A percentile compares a stretch with the other conserved stretches of the same genome.
phyloP scores from a whole-genome alignment of 2,113 vertebrate species.

The Chaenocephalus aceratus region DNA sequence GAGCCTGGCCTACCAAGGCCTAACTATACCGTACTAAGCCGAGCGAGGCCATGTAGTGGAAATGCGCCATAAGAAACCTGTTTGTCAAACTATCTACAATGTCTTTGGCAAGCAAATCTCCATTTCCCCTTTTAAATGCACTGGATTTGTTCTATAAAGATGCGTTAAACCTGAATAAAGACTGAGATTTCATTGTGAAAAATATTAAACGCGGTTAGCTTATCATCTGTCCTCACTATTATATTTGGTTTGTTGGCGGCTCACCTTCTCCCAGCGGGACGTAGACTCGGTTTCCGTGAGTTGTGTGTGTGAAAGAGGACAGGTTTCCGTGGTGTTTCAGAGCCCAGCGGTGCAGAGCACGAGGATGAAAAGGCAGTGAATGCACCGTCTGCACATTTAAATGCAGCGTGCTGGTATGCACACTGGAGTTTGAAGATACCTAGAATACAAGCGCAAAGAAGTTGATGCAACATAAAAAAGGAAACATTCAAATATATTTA shows the following conservation, averaged over 20 bases:
- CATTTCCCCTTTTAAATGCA: no score
- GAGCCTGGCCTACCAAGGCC: no score
- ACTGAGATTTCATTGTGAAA: background rate
- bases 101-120: no score
- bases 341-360: slow-evolving; percentile 79
- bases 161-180: background rate
- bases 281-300: slow-evolving; percentile 75
- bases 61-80: no score
- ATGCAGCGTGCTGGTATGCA: slow-evolving; percentile 52
- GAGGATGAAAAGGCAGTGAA: slow-evolving; percentile 70
- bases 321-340: slow-evolving; percentile 74
- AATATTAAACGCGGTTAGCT: background rate
- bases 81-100: background rate
- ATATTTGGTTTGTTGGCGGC: background rate
- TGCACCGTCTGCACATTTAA: slow-evolving; percentile 52
- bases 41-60: no score
- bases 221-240: background rate
- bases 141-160: background rate
- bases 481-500: no score
- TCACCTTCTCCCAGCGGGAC: slow-evolving; percentile 82
- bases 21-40: no score
- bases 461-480: background rate
- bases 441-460: slow-evolving; percentile 15
- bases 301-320: slow-evolving; percentile 80
- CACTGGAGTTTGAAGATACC: slow-evolving; percentile 76